Conservation (phyloP, 2,797 vertebrate species). For the Phrynocephalus forsythii region DNA sequence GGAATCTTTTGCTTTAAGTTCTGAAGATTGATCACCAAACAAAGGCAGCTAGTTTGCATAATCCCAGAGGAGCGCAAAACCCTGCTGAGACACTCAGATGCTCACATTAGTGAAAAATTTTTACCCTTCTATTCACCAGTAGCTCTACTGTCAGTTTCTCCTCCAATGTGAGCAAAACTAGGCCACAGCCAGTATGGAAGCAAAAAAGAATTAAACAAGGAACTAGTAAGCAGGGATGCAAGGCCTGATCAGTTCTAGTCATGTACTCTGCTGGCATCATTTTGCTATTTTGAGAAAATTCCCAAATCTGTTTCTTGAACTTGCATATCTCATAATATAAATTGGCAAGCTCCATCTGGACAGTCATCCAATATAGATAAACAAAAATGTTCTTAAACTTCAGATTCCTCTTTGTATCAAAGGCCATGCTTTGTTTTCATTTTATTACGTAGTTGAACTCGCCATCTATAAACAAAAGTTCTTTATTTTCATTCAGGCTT, state of each 20-base stretch:
- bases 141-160: too few species aligned
- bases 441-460: neutral
- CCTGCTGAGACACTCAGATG: too few species aligned
- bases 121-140: too few species aligned
- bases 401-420: neutral
- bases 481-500: neutral
- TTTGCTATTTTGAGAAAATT: slow-evolving; percentile 7
- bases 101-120: too few species aligned
- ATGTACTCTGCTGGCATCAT: neutral
- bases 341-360: neutral
- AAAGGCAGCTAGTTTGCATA: neutral
- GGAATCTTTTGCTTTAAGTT: too few species aligned
- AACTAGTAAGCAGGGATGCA: neutral
- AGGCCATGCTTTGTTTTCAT: neutral
- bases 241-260: slow-evolving; percentile 1
- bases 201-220: neutral
- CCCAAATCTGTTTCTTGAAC: neutral
- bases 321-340: slow-evolving; percentile 15
- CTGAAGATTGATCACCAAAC: too few species aligned
- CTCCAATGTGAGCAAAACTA: neutral
- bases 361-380: neutral
- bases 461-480: neutral
- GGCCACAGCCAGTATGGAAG: too few species aligned
- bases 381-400: neutral
- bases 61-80: too few species aligned